These are phyloP conservation scores for Steinernema feltiae DNA, from an alignment of 1,140 invertebrate species.

Conservation along the genomic window DNA sequence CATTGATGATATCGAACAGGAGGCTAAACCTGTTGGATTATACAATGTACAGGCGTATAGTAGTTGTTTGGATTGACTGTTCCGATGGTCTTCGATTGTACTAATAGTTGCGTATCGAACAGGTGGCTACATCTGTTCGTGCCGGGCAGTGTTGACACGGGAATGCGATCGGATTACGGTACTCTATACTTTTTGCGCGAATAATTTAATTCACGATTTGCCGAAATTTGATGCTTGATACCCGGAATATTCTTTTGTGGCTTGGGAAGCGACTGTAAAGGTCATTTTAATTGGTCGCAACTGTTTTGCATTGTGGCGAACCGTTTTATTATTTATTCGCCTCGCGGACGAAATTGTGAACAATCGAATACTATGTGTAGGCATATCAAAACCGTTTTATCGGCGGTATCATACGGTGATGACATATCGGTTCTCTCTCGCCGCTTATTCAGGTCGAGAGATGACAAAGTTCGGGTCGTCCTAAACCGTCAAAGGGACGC, in stretches of 20 bases:
- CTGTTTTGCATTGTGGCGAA: too few species aligned
- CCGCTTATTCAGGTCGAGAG: too few species aligned
- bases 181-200: background rate
- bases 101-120: background rate
- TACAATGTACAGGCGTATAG: background rate
- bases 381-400: too few species aligned
- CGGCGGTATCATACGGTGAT: too few species aligned
- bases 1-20: background rate
- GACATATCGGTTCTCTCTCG: too few species aligned
- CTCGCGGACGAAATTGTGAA: too few species aligned
- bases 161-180: background rate
- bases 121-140: background rate
- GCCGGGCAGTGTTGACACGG: background rate
- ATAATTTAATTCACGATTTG: background rate
- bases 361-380: too few species aligned
- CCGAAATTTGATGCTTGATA: too few species aligned
- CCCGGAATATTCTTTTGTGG: too few species aligned
- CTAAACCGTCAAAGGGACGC: background rate
- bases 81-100: background rate
- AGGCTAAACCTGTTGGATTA: constrained; percentile 3
- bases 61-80: constrained; percentile 1
- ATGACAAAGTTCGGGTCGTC: background rate
- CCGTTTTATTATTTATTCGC: too few species aligned
- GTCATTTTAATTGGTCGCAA: too few species aligned
- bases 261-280: too few species aligned